Conservation (phyloP, 2,113 vertebrate genomes). For the Oncorhynchus nerka region DNA sequence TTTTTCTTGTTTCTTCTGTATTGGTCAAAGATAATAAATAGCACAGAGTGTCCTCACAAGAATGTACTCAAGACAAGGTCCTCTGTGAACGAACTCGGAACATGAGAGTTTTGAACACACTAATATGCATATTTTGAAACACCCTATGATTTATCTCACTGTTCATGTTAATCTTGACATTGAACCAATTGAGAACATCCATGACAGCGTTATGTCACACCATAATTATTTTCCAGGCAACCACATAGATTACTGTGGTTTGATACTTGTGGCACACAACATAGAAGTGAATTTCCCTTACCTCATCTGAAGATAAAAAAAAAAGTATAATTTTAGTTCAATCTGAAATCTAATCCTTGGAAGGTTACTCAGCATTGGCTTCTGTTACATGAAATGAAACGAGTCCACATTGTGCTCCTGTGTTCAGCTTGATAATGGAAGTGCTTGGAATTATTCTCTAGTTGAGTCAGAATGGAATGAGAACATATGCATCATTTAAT, state of each 20-base stretch:
- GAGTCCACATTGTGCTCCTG: constrained; percentile 6
- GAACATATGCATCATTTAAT: constrained; percentile 28
- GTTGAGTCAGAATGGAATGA: constrained; percentile 17
- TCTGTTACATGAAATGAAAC: background rate
- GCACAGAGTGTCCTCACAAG: no score
- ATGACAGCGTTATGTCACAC: background rate
- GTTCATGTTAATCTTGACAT: background rate
- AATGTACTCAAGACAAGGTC: no score
- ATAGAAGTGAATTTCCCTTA: no score
- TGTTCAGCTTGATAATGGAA: constrained; percentile 23
- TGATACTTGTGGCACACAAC: background rate
- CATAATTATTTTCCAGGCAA: background rate
- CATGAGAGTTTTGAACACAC: no score
- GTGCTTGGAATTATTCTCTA: constrained; percentile 2
- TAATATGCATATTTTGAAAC: no score
- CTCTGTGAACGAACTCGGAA: no score
- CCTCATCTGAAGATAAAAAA: background rate
- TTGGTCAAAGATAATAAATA: no score
- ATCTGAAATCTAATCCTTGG: background rate
- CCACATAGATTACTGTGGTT: background rate
- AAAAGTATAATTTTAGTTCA: background rate
- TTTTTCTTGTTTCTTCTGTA: no score
- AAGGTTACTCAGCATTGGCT: background rate
- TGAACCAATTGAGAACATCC: background rate
- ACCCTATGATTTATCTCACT: no score